phyloP scores from a whole-genome alignment of 2,888 invertebrate genomes.

The Schrankia costaestrigalis region DNA sequence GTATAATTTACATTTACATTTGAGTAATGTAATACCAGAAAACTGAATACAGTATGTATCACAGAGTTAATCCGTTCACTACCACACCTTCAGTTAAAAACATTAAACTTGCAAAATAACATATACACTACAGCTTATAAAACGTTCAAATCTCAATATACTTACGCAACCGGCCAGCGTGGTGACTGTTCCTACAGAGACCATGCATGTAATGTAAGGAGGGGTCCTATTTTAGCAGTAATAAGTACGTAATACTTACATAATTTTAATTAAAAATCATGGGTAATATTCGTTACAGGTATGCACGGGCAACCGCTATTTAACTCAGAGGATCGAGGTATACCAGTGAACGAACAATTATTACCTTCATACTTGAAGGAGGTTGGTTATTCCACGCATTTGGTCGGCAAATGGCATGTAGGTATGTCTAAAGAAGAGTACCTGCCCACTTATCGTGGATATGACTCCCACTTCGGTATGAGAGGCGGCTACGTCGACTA shows the following conservation, averaged over 20 bases:
- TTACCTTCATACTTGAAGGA: slow-evolving; percentile 83
- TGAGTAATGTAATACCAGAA: no score
- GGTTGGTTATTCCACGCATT: slow-evolving; percentile 88
- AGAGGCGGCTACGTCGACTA: slow-evolving; percentile 89
- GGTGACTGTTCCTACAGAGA: no score
- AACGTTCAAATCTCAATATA: no score
- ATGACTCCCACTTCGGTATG: slow-evolving; percentile 90
- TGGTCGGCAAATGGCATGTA: slow-evolving; percentile 95
- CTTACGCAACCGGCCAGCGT: no score
- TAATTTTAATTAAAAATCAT: no score
- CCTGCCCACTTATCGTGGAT: slow-evolving; percentile 88
- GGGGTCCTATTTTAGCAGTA: neutral
- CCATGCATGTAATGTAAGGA: neutral
- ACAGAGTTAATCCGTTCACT: no score
- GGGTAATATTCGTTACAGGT: no score
- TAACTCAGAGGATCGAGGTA: slow-evolving; percentile 70
- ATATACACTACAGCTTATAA: no score
- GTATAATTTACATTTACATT: no score
- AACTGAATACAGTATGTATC: no score
- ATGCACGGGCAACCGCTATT: slow-evolving; percentile 68
- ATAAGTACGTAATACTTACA: neutral
- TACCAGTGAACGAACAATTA: slow-evolving; percentile 76
- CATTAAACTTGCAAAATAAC: no score
- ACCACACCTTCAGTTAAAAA: no score
- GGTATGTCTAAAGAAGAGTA: slow-evolving; percentile 87